Conservation (phyloP, 2,888 invertebrate genomes). For the Rotaria socialis region DNA sequence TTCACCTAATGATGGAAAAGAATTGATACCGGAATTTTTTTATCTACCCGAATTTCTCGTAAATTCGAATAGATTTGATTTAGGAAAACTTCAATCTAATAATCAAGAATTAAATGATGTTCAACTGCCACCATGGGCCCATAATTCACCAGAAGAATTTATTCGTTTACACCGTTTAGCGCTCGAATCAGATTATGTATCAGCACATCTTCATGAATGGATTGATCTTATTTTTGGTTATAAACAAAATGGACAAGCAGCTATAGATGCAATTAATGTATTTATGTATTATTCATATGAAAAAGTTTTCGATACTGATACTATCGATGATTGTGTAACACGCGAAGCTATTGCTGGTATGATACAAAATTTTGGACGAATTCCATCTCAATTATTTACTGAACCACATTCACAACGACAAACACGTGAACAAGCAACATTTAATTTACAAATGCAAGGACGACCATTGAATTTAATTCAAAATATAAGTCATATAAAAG, state of each 20-base stretch:
- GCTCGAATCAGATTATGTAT: conserved; percentile 61
- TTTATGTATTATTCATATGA: conserved; percentile 64
- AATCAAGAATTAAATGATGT: conserved; percentile 63
- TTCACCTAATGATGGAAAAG: conserved; percentile 62
- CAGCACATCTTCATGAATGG: conserved; percentile 61
- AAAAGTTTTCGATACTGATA: conserved; percentile 61
- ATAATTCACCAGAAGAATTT: conserved; percentile 58
- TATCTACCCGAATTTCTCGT: conserved; percentile 61
- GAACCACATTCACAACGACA: conserved; percentile 62
- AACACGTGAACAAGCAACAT: conserved; percentile 57
- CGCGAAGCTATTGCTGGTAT: conserved; percentile 65
- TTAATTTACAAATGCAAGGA: conserved; percentile 50
- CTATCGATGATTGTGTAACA: conserved; percentile 63
- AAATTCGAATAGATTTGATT: conserved; percentile 63
- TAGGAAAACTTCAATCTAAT: conserved; percentile 64
- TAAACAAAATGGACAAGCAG: conserved; percentile 61
- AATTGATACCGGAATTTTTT: conserved; percentile 62
- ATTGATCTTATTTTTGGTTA: conserved; percentile 62
- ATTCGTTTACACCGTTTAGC: conserved; percentile 60
- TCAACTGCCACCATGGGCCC: conserved; percentile 56
- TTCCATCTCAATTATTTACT: conserved; percentile 59
- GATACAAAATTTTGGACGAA: conserved; percentile 63
- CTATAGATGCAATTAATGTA: conserved; percentile 60
- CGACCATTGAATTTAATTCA: background rate
- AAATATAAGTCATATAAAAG: no score